These are phyloP conservation scores for Mallotus villosus DNA, from an alignment of 2,797 vertebrate genomes.

Conservation along the genomic window DNA sequence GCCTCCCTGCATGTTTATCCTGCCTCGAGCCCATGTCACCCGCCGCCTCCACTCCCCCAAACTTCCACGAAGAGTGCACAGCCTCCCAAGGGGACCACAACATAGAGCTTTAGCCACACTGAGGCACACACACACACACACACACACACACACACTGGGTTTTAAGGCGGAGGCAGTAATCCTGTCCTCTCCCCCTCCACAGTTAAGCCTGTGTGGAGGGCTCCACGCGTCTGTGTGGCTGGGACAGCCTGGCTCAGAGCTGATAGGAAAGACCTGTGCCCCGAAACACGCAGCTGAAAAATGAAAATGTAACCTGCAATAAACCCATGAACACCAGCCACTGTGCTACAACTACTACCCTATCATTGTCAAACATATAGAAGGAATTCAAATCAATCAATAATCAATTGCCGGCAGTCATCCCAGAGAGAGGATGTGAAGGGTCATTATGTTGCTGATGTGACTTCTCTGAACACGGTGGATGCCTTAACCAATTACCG, in stretches of 20 bases:
- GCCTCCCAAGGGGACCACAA: not conserved
- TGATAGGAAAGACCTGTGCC: conserved; percentile 39
- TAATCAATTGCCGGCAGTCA: not conserved
- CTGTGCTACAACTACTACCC: not conserved
- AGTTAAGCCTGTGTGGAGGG: conserved; percentile 49
- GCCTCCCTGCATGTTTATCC: not conserved
- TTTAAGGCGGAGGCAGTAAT: conserved; percentile 42
- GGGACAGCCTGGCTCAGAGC: conserved; percentile 16
- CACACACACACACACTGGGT: conserved; percentile 14
- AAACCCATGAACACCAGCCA: too few species aligned
- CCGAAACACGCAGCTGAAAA: not conserved
- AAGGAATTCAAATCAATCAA: not conserved
- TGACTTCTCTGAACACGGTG: not conserved
- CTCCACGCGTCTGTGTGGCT: conserved; percentile 36
- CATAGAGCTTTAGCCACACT: not conserved
- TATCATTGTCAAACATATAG: too few species aligned
- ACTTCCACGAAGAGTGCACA: not conserved
- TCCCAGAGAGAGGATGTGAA: too few species aligned
- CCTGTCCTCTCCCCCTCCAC: conserved; percentile 36
- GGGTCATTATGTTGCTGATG: not conserved
- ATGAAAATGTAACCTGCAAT: not conserved
- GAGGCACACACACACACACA: conserved; percentile 4
- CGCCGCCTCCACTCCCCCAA: not conserved
- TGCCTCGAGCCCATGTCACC: not conserved
- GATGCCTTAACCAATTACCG: not conserved